Evolutionary conservation across 2,113 vertebrate species (phyloP), one percentile per base, ranked within the genome.

Genomic region (Alaudala cheleensis): DNA sequence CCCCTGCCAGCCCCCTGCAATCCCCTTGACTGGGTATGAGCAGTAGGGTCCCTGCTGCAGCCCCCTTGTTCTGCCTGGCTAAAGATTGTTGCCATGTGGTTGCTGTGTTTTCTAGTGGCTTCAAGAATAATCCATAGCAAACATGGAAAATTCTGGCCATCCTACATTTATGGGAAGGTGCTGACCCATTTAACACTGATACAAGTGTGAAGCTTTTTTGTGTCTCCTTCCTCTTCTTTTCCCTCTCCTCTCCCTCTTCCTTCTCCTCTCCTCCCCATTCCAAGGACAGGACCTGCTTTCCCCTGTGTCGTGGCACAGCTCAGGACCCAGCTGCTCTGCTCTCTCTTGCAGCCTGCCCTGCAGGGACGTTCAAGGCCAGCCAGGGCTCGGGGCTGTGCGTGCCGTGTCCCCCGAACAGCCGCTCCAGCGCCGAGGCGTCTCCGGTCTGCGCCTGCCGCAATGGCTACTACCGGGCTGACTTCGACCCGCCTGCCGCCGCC

Each of bases 351-450:
- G 99, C 99, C 34, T 99, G 99, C 90, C 99, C 99, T 12, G 98
- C 98, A 2, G 99, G 99, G 78, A 99, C 98, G 2, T 99, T 99
- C 98, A 99, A 99, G 95, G 99, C 99, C 51, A 99, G 97, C 95
- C 99, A 99, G 96, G 99, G 99, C 5, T 81, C 97, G 1, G 98
- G 99, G 60, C 95, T 98, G 79, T 99, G 99, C 14, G 94, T 97
- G 2, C 99, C 98, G 53, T 99, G 99, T 58, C 99, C 99, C 50
- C 87, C 98, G 47, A 99, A 99, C 98, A 99, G 99, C 97, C 98
- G 99, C 70, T 99, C 99, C 77, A 98, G 97, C 2, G 93, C 98
- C 6, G 99, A 99, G 93, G 99, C 99, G 0, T 98, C 99, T 5
- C 98, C 98, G 47, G 88, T 99, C 97, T 99, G 99, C 26, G 98